These are phyloP conservation scores for Dipus sagitta DNA, from an alignment of 2,797 vertebrate species.

Conservation along the genomic window DNA sequence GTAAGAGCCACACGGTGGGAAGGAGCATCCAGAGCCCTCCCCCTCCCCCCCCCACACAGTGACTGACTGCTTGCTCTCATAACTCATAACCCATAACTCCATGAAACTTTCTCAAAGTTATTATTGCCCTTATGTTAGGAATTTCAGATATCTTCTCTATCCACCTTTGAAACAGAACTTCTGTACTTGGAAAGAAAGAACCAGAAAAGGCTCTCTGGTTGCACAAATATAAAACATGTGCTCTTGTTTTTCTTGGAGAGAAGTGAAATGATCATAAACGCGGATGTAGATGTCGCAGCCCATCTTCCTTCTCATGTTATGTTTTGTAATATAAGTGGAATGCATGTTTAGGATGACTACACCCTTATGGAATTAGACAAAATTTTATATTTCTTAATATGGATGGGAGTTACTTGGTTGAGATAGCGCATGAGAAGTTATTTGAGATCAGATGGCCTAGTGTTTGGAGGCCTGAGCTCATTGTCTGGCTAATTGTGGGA, in stretches of 20 bases:
- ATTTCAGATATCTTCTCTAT: conserved; percentile 29
- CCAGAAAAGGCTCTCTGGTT: conserved; percentile 40
- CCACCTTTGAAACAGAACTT: conserved; percentile 48
- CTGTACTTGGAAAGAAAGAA: conserved; percentile 50
- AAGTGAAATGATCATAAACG: conserved; percentile 66
- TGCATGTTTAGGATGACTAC: conserved; percentile 57
- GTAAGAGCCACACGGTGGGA: no score
- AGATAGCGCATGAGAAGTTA: not conserved
- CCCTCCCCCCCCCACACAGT: no score
- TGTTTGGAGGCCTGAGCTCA: not conserved
- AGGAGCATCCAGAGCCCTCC: no score
- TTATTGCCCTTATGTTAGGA: conserved; percentile 30
- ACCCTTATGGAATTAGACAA: conserved; percentile 61
- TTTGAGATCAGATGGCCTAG: not conserved
- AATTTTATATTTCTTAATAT: conserved; percentile 1
- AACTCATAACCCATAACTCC: no score
- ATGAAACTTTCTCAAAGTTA: not conserved
- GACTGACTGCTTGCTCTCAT: no score
- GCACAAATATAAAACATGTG: conserved; percentile 72
- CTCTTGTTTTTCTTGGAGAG: conserved; percentile 73
- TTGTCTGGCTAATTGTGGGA: not conserved
- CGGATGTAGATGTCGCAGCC: conserved; percentile 39
- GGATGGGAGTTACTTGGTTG: not conserved
- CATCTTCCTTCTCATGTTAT: conserved; percentile 67
- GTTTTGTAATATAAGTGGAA: conserved; percentile 77